Conservation (phyloP, 2,888 invertebrate genomes). For the Calliopum simillimum region DNA sequence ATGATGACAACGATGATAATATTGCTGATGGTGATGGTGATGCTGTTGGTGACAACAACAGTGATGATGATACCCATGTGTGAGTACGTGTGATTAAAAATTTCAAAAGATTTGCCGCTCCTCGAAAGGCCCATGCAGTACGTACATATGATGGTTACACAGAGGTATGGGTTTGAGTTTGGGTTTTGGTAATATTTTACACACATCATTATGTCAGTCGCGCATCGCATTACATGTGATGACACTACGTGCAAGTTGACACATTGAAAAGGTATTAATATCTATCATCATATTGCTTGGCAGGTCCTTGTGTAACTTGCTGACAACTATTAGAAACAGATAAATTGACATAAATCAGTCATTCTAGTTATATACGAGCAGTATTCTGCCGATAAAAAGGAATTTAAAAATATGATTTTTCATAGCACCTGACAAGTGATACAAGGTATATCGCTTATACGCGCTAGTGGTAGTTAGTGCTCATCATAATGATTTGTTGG, state of each 20-base stretch:
- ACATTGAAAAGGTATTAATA: not conserved
- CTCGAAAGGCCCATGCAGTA: too few species aligned
- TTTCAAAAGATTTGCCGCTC: slow-evolving; percentile 17
- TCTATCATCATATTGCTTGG: not conserved
- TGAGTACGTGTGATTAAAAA: slow-evolving; percentile 17
- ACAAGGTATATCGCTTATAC: too few species aligned
- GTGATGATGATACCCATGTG: not conserved
- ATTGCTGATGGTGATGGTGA: not conserved
- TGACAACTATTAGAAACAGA: slow-evolving; percentile 10
- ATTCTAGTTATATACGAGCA: not conserved
- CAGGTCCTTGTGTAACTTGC: not conserved
- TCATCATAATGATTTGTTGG: too few species aligned
- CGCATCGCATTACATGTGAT: slow-evolving; percentile 3
- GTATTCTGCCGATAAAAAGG: too few species aligned
- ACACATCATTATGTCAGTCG: slow-evolving; percentile 28
- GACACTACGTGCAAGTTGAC: not conserved
- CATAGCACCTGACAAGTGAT: too few species aligned
- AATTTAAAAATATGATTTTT: too few species aligned
- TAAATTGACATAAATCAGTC: slow-evolving; percentile 12
- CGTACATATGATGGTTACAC: too few species aligned
- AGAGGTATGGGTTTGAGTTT: too few species aligned
- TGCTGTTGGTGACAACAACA: not conserved
- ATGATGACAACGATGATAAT: not conserved
- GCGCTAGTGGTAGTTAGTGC: too few species aligned
- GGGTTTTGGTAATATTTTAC: slow-evolving; percentile 5